Evolutionary conservation across 1,140 invertebrate species (phyloP), one percentile per base, ranked within the genome.

Genomic region (Ceratosolen solmsi): DNA sequence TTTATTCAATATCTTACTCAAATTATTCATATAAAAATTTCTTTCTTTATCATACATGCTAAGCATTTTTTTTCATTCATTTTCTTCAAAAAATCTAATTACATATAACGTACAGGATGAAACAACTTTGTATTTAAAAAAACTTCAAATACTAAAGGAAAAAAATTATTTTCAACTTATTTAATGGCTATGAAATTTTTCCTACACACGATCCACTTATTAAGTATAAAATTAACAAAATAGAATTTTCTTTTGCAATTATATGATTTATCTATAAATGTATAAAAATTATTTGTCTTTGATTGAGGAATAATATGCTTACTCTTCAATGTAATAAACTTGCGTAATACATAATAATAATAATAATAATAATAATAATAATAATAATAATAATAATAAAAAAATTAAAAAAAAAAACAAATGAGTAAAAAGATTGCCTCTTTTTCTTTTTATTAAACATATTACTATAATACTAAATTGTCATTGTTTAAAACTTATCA

Each of bases 381-480:
- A n/a, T n/a, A n/a, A n/a, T n/a, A n/a, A n/a, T n/a, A n/a, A n/a
- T n/a, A n/a, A n/a, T n/a, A n/a, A n/a, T n/a, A n/a, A n/a, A n/a
- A 63, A 20, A 17, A 33, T n/a, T 27, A 15, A 8, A 49, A 33
- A 63, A 46, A 79, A 49, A 81, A 75, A 80, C 15, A 20, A 49
- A 54, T 75, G 46, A 75, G 25, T 54, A 2, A 74, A 20, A 74
- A 68, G 30, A 68, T 80, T 68, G 60, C n/a, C 71, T 70, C 22
- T 68, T n/a, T 68, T 41, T 79, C 25, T 79, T 36, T 81, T 81
- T 74, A 74, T 74, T 80, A 9, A n/a, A 65, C 20, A 38, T 80
- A 72, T 63, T 58, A 73, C 78, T 72, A 56, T 72, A 80, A 74
- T 80, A 81, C 79, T 81, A 81, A 81, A 75, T 56, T 81, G 49